phyloP scores from a whole-genome alignment of 1,140 invertebrate species.

The Hypsibius dujardini region DNA sequence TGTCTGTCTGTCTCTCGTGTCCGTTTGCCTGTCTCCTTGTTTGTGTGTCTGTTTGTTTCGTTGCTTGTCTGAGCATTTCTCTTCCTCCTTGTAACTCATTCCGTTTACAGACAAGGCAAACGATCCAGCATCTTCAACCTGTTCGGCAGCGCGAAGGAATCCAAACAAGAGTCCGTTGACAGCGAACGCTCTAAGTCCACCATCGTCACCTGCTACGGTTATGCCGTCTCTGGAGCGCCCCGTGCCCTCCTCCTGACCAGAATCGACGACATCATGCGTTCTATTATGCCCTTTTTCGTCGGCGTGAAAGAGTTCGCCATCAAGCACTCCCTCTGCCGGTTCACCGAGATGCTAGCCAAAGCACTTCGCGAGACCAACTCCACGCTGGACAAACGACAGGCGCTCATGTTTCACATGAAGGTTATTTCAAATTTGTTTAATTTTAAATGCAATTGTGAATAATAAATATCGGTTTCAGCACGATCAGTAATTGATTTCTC shows the following conservation, averaged over 20 bases:
- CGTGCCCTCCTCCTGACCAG: neutral
- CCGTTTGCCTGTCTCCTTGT: too few relatives aligned
- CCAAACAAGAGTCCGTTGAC: constrained; percentile 33
- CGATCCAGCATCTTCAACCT: constrained; percentile 25
- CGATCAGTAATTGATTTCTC: too few relatives aligned
- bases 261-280: constrained; percentile 11
- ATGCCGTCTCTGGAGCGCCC: constrained; percentile 26
- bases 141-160: constrained; percentile 20
- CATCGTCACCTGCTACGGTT: constrained; percentile 43
- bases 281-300: constrained; percentile 7
- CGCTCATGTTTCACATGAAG: constrained; percentile 8
- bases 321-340: constrained; percentile 6
- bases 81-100: too few relatives aligned
- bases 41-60: too few relatives aligned
- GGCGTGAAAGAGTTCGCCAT: constrained; percentile 10
- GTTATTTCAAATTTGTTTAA: too few relatives aligned
- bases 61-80: too few relatives aligned
- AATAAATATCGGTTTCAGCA: too few relatives aligned
- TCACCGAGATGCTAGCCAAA: constrained; percentile 6
- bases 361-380: neutral
- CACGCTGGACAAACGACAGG: neutral
- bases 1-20: too few relatives aligned
- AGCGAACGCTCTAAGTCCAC: constrained; percentile 42
- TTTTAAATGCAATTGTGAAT: too few relatives aligned
- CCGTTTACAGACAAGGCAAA: constrained; percentile 24